phyloP scores from a whole-genome alignment of 2,113 vertebrate species.

The Phylloscopus whistleri region DNA sequence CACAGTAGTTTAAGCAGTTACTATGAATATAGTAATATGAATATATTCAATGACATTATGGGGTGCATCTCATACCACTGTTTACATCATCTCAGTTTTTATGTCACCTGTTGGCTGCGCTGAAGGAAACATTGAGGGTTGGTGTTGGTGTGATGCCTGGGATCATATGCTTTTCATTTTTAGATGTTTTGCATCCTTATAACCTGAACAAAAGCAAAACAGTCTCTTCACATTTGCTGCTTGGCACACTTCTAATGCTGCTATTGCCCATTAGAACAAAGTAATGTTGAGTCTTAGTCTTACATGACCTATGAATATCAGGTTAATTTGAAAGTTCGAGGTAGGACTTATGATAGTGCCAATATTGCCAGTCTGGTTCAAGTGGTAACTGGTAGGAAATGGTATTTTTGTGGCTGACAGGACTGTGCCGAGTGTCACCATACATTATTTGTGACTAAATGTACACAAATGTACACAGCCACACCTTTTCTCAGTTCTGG shows the following conservation, averaged over 20 bases:
- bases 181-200: not conserved
- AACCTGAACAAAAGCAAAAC: not conserved
- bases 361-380: not conserved
- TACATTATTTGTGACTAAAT: not conserved
- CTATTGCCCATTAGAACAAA: not conserved
- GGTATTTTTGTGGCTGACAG: not conserved
- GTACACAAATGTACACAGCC: not conserved
- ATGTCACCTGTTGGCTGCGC: not conserved
- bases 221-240: not conserved
- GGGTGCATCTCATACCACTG: not conserved
- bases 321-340: not conserved
- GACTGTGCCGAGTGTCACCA: not conserved
- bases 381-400: not conserved
- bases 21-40: not conserved
- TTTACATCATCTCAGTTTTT: not conserved
- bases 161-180: not conserved
- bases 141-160: not conserved
- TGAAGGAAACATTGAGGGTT: not conserved
- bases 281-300: not conserved
- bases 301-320: rapidly evolving
- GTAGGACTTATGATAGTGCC: not conserved
- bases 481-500: not conserved
- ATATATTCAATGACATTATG: not conserved
- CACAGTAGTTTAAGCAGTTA: not conserved
- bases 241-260: not conserved